Base-by-base conservation (phyloP, 2,797 vertebrate genomes). In the Lagorchestes hirsutus region DNA sequence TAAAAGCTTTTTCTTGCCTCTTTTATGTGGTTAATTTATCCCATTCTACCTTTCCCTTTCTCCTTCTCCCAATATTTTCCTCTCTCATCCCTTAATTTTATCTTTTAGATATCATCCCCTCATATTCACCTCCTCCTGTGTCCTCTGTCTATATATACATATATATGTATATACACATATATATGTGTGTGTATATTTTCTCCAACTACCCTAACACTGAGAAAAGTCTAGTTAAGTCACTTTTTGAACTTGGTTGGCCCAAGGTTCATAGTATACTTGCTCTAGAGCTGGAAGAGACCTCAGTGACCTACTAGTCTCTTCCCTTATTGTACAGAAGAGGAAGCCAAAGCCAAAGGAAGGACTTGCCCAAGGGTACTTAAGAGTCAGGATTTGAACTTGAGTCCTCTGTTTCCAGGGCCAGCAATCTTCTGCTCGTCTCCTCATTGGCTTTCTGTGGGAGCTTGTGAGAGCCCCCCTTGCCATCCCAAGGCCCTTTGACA, bases 221-320 rank as follows among this genome's bases (percentile, higher is more conserved):
- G 52, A 52, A 52, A 52, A 52, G 52, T 52, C 52, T 52, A 52
- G 6, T 52, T 97, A 95, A 96, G 97, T 94, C 40, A 18, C 14
- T n/a, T 18, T 14, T 1, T 28, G 3, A 34, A 9, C 40, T 95
- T 12, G 2, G 52, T 24, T 13, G 22, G 58, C 24, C 27, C 24
- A 27, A 0, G 11, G 52, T 55, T 10, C 5, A 46, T 11, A 29
- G 11, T 4, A 55, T 5, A 54, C 90, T 31, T 1, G 67, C 31
- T 46, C 58, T 46, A 62, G 92, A 18, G n/a, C 16, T 0, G 12
- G 1, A 3, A 3, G 0, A 12, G 0, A 11, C 6, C 24, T 29
- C 67, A 62, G 87, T 46, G 0, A 5, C 40, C 50, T 57, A 40
- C 28, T 12, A 54, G 34, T 52, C 40, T 54, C 6, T 1, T 31